A percentile compares a stretch with the other conserved stretches of the same genome.
Evolutionary conservation across 2,888 invertebrate genomes (phyloP).

Genomic region (Pemphredon lugubris): DNA sequence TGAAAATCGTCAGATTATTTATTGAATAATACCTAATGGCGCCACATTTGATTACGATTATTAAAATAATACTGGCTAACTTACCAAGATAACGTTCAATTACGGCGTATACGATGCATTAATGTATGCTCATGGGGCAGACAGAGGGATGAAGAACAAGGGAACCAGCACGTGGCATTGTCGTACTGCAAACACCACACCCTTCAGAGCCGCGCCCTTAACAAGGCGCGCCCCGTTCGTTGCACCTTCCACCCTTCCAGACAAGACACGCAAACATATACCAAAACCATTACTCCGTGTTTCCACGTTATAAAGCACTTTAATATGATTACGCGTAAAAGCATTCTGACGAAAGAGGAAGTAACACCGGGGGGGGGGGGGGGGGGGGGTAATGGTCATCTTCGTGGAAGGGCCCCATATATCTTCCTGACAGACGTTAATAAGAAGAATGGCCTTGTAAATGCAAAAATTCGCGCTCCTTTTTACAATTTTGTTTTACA

Average conservation of each 20-base stretch:
- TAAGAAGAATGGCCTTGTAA: slow-evolving; percentile 17
- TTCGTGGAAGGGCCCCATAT: slow-evolving; percentile 56
- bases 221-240: slow-evolving; percentile 63
- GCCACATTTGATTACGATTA: no score
- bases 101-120: no score
- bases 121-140: no score
- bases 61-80: no score
- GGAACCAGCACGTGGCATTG: slow-evolving; percentile 50
- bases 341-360: slow-evolving; percentile 40
- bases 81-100: no score
- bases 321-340: slow-evolving; percentile 54
- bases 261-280: slow-evolving; percentile 58
- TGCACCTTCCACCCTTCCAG: slow-evolving; percentile 65
- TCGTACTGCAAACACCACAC: slow-evolving; percentile 64
- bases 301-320: slow-evolving; percentile 59
- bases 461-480: background rate
- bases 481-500: background rate
- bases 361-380: background rate
- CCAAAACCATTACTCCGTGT: slow-evolving; percentile 49
- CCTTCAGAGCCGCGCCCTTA: slow-evolving; percentile 70
- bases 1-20: no score
- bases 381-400: slow-evolving; percentile 31
- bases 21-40: no score
- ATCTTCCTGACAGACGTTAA: slow-evolving; percentile 50
- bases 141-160: slow-evolving; percentile 57